phyloP scores from a whole-genome alignment of 2,888 invertebrate species.

The Mythimna impura region DNA sequence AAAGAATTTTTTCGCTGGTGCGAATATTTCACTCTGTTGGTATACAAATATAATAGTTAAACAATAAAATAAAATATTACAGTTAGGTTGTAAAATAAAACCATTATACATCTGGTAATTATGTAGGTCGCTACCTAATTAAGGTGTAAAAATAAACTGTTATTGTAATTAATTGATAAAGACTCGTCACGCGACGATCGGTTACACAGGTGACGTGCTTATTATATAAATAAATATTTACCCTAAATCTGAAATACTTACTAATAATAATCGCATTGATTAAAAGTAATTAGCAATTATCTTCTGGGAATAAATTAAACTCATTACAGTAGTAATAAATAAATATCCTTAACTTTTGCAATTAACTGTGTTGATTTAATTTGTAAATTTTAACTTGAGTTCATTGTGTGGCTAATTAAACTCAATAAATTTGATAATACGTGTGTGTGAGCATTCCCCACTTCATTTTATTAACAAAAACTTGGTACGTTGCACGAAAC shows the following conservation, averaged over 20 bases:
- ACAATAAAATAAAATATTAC: no score
- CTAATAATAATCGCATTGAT: background rate
- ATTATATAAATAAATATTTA: conserved; percentile 4
- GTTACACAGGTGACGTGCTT: background rate
- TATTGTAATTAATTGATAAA: background rate
- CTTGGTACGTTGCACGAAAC: background rate
- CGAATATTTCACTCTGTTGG: no score
- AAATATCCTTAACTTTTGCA: conserved; percentile 1
- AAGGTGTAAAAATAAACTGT: conserved; percentile 15
- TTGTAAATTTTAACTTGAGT: conserved; percentile 29
- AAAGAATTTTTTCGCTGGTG: no score
- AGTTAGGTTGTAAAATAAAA: background rate
- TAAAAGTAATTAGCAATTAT: background rate
- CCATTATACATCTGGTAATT: background rate
- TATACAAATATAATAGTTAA: no score
- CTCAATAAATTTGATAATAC: conserved; percentile 4
- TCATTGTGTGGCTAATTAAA: conserved; percentile 34
- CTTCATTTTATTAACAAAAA: conserved; percentile 10
- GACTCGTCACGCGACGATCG: background rate
- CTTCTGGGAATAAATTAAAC: background rate
- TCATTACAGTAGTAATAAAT: conserved; percentile 3
- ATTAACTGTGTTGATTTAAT: conserved; percentile 25
- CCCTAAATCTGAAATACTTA: background rate
- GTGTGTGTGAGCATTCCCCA: conserved; percentile 1
- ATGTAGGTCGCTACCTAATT: background rate